phyloP scores from a whole-genome alignment of 2,113 vertebrate species.

The Peromyscus californicus region DNA sequence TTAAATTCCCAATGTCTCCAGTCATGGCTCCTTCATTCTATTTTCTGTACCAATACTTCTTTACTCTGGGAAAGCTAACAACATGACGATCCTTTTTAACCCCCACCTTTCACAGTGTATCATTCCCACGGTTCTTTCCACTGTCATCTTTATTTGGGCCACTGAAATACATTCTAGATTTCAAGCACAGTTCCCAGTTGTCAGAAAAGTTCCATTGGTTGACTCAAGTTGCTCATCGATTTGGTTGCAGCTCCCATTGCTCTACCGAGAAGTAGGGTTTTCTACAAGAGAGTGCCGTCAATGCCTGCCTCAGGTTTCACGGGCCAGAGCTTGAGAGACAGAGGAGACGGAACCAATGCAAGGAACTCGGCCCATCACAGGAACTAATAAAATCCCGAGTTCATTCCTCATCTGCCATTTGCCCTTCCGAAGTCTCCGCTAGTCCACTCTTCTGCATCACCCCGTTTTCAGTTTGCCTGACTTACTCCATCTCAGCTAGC shows the following conservation, averaged over 20 bases:
- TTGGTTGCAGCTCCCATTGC: neutral
- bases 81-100: neutral
- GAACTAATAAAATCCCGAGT: neutral
- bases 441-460: neutral
- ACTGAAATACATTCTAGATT: neutral
- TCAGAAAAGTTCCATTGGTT: neutral
- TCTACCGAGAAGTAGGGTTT: neutral
- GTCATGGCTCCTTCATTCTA: neutral
- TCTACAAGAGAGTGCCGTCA: neutral
- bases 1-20: slow-evolving; percentile 7
- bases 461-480: neutral
- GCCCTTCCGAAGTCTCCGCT: neutral
- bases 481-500: neutral
- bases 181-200: slow-evolving; percentile 12
- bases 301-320: neutral
- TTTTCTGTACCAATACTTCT: neutral
- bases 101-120: neutral
- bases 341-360: neutral
- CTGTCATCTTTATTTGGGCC: neutral
- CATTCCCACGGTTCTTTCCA: neutral
- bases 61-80: neutral
- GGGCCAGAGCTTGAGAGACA: neutral
- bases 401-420: neutral
- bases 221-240: neutral
- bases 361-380: neutral